Conservation (phyloP, 1,140 invertebrate genomes). For the Cotesia glomerata region DNA sequence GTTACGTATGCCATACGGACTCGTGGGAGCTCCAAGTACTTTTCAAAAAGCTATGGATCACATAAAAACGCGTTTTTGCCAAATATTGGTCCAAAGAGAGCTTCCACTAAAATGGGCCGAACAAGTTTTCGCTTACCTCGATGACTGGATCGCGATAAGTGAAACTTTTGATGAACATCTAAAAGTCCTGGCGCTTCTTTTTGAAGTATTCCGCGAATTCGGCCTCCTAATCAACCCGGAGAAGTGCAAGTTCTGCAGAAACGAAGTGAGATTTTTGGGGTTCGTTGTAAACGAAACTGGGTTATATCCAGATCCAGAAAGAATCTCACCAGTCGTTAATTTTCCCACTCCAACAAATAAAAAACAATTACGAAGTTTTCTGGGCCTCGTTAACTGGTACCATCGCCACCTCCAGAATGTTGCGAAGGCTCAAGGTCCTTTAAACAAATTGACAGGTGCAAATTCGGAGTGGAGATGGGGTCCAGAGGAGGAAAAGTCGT, state of each 20-base stretch:
- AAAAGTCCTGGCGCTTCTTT: not conserved
- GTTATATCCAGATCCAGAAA: not conserved
- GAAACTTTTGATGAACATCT: slow-evolving; percentile 18
- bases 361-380: slow-evolving; percentile 1
- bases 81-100: not conserved
- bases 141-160: no score
- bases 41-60: not conserved
- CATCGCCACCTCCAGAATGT: no score
- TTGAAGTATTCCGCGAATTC: slow-evolving; percentile 3
- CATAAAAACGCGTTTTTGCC: not conserved
- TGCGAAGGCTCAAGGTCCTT: not conserved
- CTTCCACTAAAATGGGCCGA: not conserved
- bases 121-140: no score
- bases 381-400: slow-evolving; percentile 18
- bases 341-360: not conserved
- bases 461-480: slow-evolving; percentile 7
- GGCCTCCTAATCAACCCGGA: slow-evolving; percentile 13
- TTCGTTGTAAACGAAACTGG: no score
- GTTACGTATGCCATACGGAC: slow-evolving; percentile 57
- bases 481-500: slow-evolving; percentile 13
- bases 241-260: no score
- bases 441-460: slow-evolving; percentile 5
- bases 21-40: slow-evolving; percentile 51
- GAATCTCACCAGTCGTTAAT: slow-evolving; percentile 2
- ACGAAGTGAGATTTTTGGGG: no score